Evolutionary conservation across 2,797 vertebrate genomes (phyloP), one percentile per base, ranked within the genome.

Genomic region (Austrolebias charrua): DNA sequence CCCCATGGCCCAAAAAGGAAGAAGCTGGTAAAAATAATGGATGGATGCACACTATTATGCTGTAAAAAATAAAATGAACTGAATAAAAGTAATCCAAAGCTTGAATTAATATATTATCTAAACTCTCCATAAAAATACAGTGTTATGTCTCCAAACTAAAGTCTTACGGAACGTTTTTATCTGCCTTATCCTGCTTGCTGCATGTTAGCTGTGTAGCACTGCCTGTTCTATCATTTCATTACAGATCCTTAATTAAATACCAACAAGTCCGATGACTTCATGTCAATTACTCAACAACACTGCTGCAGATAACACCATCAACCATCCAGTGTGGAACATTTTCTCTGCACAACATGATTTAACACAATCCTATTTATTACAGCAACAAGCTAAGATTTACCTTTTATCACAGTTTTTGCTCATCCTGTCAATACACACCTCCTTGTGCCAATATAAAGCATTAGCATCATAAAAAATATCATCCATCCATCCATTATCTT

Each of bases 251-350:
- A 45, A 88, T 84, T 86, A 82, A 81, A 81, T 84, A 57, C 64
- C 69, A 81, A 83, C 78, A 86, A 80, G 74, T 78, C 19, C 14
- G 59, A 80, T 57, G 65, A 80, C 81, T 82, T 75, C 14, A 58
- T 71, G 78, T 75, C 79, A 81, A 71, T 82, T 71, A 80, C 73
- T 84, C 82, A 82, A 44, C 72, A 79, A 82, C 83, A 85, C 40
- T n/a, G n/a, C 75, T 15, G 69, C 67, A 48, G 81, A 80, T 73
- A 76, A 28, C 57, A 12, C 28, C 84, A 88, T 90, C 84, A 65
- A 62, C 87, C 86, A 86, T 52, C 51, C 33, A n/a, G 72, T 56
- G 70, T 58, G 69, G 78, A 75, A 73, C 79, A 18, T 69, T 68
- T 66, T 43, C 57, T 62, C 61, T 14, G 40, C 18, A 54, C 12